These are phyloP conservation scores for Formica exsecta DNA, from an alignment of 1,140 invertebrate genomes.

Conservation along the genomic window DNA sequence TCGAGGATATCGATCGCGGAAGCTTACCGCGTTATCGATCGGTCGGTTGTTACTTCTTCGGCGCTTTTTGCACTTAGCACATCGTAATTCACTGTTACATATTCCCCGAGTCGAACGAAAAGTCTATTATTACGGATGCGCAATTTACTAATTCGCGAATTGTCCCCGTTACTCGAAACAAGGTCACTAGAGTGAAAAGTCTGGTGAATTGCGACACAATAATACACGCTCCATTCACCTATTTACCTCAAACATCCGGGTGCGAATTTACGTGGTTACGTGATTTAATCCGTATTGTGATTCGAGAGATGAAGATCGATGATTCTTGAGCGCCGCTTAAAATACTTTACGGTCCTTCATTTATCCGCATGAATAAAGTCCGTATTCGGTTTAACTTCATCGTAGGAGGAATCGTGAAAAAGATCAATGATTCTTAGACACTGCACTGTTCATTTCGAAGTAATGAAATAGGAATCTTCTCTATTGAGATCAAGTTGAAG, in stretches of 20 bases:
- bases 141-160: not conserved
- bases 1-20: constrained; percentile 19
- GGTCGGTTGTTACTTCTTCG: constrained; percentile 20
- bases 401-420: not conserved
- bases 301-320: constrained; percentile 3
- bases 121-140: not conserved
- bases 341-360: not conserved
- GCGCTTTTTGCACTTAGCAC: not conserved
- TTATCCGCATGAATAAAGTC: constrained; percentile 6
- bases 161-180: constrained; percentile 7
- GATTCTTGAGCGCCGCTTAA: not conserved
- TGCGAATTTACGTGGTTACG: not conserved
- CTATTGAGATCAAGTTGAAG: not conserved
- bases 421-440: not conserved
- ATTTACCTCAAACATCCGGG: constrained; percentile 2
- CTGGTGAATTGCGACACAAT: constrained; percentile 17
- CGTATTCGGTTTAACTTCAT: constrained; percentile 3
- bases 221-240: not conserved
- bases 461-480: constrained; percentile 1
- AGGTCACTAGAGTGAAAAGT: constrained; percentile 36
- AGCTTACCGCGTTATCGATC: constrained; percentile 9
- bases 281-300: not conserved
- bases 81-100: not conserved
- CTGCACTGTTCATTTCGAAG: not conserved
- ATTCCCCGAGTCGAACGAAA: not conserved